Base-by-base conservation (phyloP, 2,113 vertebrate species). In the Psittacara wagleri region DNA sequence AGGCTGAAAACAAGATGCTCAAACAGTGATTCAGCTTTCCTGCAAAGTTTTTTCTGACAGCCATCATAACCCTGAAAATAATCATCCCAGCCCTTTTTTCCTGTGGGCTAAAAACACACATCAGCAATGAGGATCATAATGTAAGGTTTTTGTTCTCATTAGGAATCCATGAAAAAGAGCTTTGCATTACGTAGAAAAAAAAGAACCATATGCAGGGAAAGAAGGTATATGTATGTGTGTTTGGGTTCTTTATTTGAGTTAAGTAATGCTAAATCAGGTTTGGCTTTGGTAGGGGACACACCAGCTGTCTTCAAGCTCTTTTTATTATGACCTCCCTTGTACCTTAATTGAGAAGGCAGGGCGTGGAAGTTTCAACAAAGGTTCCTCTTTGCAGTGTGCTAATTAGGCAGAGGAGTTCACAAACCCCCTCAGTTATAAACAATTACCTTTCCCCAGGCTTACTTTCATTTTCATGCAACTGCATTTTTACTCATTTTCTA, bases 351-450 rank as follows among this genome's bases (percentile, higher is more conserved):
- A 86, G 74, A 96, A 93, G 94, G 61, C 69, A 72, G 94, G 86
- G 83, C 79, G 96, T 94, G 94, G 80, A 92, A 72, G 78, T 75
- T 94, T 92, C 83, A 96, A 96, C 94, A 96, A 95, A 96, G 64
- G 69, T 37, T 94, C 33, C 87, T 70, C 52, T 96, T 96, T 97
- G 86, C 93, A 78, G 67, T 62, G 70, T 88, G 88, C 81, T 97
- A 96, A 97, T 97, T 96, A 96, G 94, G 82, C 84, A 90, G 35
- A 77, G 77, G 85, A 96, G 82, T 95, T 96, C 92, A 96, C 86
- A 92, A 93, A 97, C 77, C 54, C 84, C 75, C 64, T 94, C 63
- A 86, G 94, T 96, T 92, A 89, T 70, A 94, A 88, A 94, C 84
- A 94, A 92, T 90, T 95, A 86, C 74, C 74, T 96, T 96, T 96